Conservation (phyloP, 2,113 vertebrate species). For the Rattus norvegicus region GRCr8 NC_086020.1:132182501-132183000, state of each 20-base stretch:
- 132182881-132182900: neutral
- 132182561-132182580: conserved; percentile 46
- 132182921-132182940: neutral
- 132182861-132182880: conserved; percentile 58
- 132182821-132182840: conserved; percentile 39
- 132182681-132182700: conserved; percentile 16
- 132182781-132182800: conserved; percentile 39
- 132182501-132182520: conserved; percentile 49
- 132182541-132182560: conserved; percentile 50
- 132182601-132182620: conserved; percentile 15
- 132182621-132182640: conserved; percentile 32
- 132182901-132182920: neutral
- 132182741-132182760: conserved; percentile 63
- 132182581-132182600: conserved; percentile 43
- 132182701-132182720: conserved; percentile 32
- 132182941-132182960: neutral
- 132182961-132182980: neutral
- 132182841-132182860: conserved; percentile 42
- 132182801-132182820: conserved; percentile 34
- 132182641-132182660: neutral
- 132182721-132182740: conserved; percentile 58
- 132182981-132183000: no score
- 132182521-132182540: conserved; percentile 17
- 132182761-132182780: conserved; percentile 33
- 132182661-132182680: conserved; percentile 4